Percentiles rank a stretch among this genome's conserved stretches.
These are phyloP conservation scores for Galerucella calmariensis DNA, from an alignment of 2,888 invertebrate genomes.

Conservation along the genomic window DNA sequence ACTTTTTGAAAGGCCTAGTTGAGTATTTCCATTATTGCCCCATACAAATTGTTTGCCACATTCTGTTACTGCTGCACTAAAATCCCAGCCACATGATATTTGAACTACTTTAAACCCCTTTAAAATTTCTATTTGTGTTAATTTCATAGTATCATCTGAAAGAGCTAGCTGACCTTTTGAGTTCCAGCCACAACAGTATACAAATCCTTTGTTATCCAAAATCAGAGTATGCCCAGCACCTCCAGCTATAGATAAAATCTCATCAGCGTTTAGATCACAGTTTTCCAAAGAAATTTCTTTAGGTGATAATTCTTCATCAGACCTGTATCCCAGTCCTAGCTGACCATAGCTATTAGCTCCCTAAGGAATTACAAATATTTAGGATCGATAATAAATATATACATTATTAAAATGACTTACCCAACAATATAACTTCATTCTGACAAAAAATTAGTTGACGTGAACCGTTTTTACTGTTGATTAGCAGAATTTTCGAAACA, in stretches of 20 bases:
- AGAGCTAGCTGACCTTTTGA: constrained; percentile 78
- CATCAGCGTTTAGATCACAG: constrained; percentile 61
- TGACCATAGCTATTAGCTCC: constrained; percentile 89
- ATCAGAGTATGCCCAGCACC: constrained; percentile 84
- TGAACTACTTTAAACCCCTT: constrained; percentile 70
- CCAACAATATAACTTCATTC: constrained; percentile 61
- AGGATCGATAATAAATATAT: constrained; percentile 22
- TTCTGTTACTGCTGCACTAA: constrained; percentile 78
- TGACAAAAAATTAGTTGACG: constrained; percentile 39
- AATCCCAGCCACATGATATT: constrained; percentile 85
- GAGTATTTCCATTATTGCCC: constrained; percentile 85
- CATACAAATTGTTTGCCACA: constrained; percentile 79
- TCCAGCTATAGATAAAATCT: constrained; percentile 74
- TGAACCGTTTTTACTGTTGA: constrained; percentile 49
- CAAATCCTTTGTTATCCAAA: constrained; percentile 73
- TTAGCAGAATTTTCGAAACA: constrained; percentile 48
- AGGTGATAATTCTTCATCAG: constrained; percentile 75
- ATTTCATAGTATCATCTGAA: constrained; percentile 66
- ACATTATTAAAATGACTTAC: constrained; percentile 50
- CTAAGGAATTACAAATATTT: constrained; percentile 62
- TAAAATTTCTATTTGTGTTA: constrained; percentile 72
- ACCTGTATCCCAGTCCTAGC: constrained; percentile 75
- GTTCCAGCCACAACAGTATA: constrained; percentile 85
- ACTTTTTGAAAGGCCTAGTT: constrained; percentile 72
- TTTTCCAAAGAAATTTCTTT: constrained; percentile 60